Percentiles rank a stretch among this genome's conserved stretches.
phyloP scores from a whole-genome alignment of 1,140 invertebrate species.

The Hestina assimilis region DNA sequence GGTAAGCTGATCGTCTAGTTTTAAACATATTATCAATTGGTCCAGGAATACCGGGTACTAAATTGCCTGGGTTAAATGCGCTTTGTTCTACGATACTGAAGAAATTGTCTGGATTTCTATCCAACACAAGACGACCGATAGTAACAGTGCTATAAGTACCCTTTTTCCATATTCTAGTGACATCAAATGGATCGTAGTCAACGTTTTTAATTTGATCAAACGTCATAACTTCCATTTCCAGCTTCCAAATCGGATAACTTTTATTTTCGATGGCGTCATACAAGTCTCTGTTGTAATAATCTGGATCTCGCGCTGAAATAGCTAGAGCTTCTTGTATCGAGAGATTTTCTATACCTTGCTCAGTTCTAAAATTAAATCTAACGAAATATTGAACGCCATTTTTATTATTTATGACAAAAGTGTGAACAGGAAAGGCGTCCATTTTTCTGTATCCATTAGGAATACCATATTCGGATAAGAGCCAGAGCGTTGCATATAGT shows the following conservation, averaged over 20 bases:
- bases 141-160: slow-evolving; percentile 88
- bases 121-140: slow-evolving; percentile 89
- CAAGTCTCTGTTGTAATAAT: slow-evolving; percentile 52
- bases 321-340: slow-evolving; percentile 37
- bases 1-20: slow-evolving; percentile 91
- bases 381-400: slow-evolving; percentile 79
- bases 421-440: slow-evolving; percentile 83
- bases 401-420: slow-evolving; percentile 83
- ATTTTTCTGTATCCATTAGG: slow-evolving; percentile 90
- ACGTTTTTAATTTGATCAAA: slow-evolving; percentile 74
- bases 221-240: slow-evolving; percentile 80
- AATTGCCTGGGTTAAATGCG: slow-evolving; percentile 90
- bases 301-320: slow-evolving; percentile 36
- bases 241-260: slow-evolving; percentile 85
- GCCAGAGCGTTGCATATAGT: slow-evolving; percentile 87
- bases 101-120: slow-evolving; percentile 90
- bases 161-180: slow-evolving; percentile 89
- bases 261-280: slow-evolving; percentile 52
- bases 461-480: slow-evolving; percentile 94
- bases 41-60: slow-evolving; percentile 91
- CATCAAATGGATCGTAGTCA: slow-evolving; percentile 82
- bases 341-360: slow-evolving; percentile 85
- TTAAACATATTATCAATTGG: slow-evolving; percentile 92
- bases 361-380: slow-evolving; percentile 86
- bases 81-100: slow-evolving; percentile 92